These are phyloP conservation scores for Calycopis cecrops DNA, from an alignment of 1,140 invertebrate species.

Conservation along the genomic window DNA sequence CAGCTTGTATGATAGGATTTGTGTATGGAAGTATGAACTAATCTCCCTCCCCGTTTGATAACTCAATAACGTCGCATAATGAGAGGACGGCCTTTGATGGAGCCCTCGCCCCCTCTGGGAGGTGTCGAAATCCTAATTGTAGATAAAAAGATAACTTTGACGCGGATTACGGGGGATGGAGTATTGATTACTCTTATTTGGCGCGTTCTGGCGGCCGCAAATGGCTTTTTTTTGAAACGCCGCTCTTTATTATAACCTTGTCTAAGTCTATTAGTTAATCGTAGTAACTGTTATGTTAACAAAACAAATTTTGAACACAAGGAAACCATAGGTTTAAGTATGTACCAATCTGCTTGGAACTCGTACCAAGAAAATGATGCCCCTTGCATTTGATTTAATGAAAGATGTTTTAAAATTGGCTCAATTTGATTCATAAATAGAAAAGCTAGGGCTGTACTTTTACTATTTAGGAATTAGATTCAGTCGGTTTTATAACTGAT, in stretches of 20 bases:
- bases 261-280: background rate
- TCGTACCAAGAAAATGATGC: no score
- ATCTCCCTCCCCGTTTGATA: slow-evolving; percentile 67
- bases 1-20: slow-evolving; percentile 73
- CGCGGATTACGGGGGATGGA: slow-evolving; percentile 31
- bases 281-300: no score
- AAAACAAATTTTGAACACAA: no score
- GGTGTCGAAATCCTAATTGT: slow-evolving; percentile 72
- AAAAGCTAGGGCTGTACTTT: no score
- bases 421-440: no score
- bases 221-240: slow-evolving; percentile 12
- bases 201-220: slow-evolving; percentile 15
- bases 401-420: no score
- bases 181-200: slow-evolving; percentile 40
- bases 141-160: slow-evolving; percentile 72
- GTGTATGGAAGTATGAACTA: slow-evolving; percentile 73
- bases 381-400: no score
- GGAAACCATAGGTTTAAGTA: no score
- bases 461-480: no score
- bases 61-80: slow-evolving; percentile 71
- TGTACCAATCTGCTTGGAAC: no score
- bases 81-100: slow-evolving; percentile 68
- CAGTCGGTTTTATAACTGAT: no score
- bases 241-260: background rate
- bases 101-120: slow-evolving; percentile 32